Base-by-base conservation (phyloP, 1,140 invertebrate species). In the Lasioglossum baleicum region DNA sequence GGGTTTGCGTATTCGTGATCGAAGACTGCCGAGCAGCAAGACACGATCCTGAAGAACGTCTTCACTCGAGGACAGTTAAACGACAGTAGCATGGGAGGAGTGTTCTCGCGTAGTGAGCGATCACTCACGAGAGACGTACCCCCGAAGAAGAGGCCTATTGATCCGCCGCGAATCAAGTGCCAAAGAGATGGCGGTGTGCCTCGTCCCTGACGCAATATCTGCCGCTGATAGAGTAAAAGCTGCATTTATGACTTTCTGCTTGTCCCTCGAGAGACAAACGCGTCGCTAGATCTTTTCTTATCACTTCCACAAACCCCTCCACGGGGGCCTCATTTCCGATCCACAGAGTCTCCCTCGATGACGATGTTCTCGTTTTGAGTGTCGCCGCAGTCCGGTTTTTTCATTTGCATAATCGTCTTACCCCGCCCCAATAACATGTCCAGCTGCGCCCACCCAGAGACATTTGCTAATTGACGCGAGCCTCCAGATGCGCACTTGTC, bases 141-240 rank as follows among this genome's bases (percentile, higher is more conserved):
- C 71, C 22, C 72, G 48, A 58, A 80, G 73, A 83, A 80, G 63
- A 77, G 78, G 82, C 64, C 71, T 90, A 90, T 91, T 80, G 90
- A 91, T 90, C 85, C 78, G 73, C 44, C 44, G 44, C 35, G 76
- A 83, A 84, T 63, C 44, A 72, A 85, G 67, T 82, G 75, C 83
- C 74, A 68, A 83, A 83, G 85, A 85, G 85, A 83, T 81, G 75
- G 31, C 75, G 48, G 44, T 15, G 51, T 75, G 69, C 67, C 78
- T 75, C 75, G 68, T 86, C 81, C 74, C 26, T 26, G 26, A 26
- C 26, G 26, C 26, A 26, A 26, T 26, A 26, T 26, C 26, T 26
- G 26, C 1, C 26, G 26, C 26, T 26, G 26, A 26, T 26, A 26
- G 26, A 26, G 26, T n/a, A n/a, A 26, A 26, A 26, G 26, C 78